A percentile compares a stretch with the other conserved stretches of the same genome.
These are phyloP conservation scores for Nesogale talazaci DNA, from an alignment of 2,113 vertebrate genomes.

Conservation along the genomic window DNA sequence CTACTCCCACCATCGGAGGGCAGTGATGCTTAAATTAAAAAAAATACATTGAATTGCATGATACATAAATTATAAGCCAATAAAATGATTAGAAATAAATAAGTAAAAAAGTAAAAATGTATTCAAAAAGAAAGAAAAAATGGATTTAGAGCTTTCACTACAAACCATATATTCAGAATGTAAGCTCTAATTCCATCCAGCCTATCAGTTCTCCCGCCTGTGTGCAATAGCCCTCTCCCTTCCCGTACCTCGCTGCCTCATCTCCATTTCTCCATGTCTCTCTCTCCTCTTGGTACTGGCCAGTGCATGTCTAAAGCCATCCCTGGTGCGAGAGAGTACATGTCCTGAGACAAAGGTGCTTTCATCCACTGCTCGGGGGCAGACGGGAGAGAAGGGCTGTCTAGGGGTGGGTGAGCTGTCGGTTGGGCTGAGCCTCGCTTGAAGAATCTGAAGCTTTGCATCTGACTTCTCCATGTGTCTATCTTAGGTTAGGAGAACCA, in stretches of 20 bases:
- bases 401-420: background rate
- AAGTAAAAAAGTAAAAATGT: too few species aligned
- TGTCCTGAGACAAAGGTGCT: background rate
- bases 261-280: background rate
- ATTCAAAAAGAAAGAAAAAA: too few species aligned
- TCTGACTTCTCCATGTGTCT: background rate
- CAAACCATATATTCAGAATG: too few species aligned
- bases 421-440: background rate
- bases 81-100: too few species aligned
- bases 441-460: background rate
- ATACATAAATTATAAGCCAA: too few species aligned
- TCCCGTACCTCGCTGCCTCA: too few species aligned
- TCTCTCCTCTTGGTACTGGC: background rate
- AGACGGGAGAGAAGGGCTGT: background rate
- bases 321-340: background rate
- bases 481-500: background rate
- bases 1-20: too few species aligned
- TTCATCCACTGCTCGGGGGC: background rate
- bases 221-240: background rate
- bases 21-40: too few species aligned
- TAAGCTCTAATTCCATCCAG: too few species aligned
- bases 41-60: too few species aligned
- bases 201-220: background rate
- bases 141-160: too few species aligned
- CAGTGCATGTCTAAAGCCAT: background rate